Base-by-base conservation (phyloP, 1,140 invertebrate genomes). In the Mylabris phalerata region DNA sequence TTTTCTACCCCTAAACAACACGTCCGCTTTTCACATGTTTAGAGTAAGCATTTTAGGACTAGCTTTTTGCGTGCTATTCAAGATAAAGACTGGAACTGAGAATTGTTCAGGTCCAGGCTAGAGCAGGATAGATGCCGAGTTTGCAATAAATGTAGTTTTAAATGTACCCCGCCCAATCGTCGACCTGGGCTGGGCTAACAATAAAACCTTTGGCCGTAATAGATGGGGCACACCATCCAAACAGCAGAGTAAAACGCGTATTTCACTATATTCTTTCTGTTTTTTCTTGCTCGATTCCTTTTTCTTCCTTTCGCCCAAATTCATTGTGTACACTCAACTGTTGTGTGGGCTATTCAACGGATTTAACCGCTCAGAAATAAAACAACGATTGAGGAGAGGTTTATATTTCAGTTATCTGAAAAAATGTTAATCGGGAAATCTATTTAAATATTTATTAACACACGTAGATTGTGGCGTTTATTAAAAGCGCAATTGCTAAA, bases 101-200 rank as follows among this genome's bases (percentile, higher is more conserved):
- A 54, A 46, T 46, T 26, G 42, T 13, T 41, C 27, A 54, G 51
- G 42, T 32, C 27, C 32, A 54, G 45, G 46, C 44, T 54, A 60
- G 58, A 60, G 38, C 39, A 43, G 46, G 50, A 54, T 42, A 50
- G 39, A 54, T 46, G 58, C 24, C 46, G 58, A 57, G 52, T 57
- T 57, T 49, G 59, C 59, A 61, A 61, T 61, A 57, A 57, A 61
- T 61, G 59, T 61, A 61, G 54, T 61, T 61, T 61, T 61, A 61
- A 57, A 61, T 51, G 59, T 48, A 57, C n/a, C 48, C 59, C 59
- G 59, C 59, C 59, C 55, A 32, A 57, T 57, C 44, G 54, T 49
- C 52, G 59, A 61, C 59, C 59, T 61, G 59, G 59, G 59, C 48
- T 55, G 59, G 52, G 43, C 54, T 48, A 61, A 61, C 59, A 61